These are phyloP conservation scores for Pipistrellus pygmaeus DNA, from an alignment of 2,797 vertebrate species.

Conservation along the genomic window DNA sequence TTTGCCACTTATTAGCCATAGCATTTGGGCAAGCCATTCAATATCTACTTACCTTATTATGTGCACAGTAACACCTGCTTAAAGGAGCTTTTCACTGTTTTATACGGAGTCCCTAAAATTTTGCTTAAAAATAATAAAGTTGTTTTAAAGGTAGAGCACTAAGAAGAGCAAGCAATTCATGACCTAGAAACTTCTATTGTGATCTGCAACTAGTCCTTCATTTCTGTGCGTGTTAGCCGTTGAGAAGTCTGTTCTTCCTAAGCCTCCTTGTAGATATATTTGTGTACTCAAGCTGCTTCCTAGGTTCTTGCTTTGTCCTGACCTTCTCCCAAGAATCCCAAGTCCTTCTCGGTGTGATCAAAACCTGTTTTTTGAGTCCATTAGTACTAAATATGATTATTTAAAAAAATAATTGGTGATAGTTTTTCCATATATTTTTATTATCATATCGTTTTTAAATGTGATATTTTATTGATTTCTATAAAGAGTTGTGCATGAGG, in stretches of 20 bases:
- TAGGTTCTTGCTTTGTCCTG: not conserved
- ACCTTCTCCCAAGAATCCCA: conserved; percentile 17
- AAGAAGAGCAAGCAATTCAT: not conserved
- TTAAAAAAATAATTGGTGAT: not conserved
- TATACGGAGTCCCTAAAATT: not conserved
- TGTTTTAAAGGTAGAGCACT: not conserved
- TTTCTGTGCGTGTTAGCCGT: not conserved
- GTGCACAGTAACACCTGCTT: not conserved
- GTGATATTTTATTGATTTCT: not conserved
- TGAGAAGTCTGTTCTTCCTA: not conserved
- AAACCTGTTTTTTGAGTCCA: not conserved
- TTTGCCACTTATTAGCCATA: not conserved
- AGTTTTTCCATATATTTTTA: not conserved
- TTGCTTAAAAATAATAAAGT: not conserved
- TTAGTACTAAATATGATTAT: not conserved
- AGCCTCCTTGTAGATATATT: not conserved
- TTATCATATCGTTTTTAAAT: not conserved
- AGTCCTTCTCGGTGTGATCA: not conserved
- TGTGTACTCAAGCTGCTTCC: not conserved
- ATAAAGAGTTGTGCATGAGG: not conserved
- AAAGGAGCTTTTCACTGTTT: not conserved
- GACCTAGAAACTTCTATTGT: not conserved
- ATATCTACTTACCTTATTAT: not conserved
- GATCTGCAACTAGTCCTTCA: not conserved
- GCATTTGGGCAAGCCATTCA: not conserved